Evolutionary conservation across 2,888 invertebrate species (phyloP), one percentile per base, ranked within the genome.

Genomic region (Plebejus melissa): DNA sequence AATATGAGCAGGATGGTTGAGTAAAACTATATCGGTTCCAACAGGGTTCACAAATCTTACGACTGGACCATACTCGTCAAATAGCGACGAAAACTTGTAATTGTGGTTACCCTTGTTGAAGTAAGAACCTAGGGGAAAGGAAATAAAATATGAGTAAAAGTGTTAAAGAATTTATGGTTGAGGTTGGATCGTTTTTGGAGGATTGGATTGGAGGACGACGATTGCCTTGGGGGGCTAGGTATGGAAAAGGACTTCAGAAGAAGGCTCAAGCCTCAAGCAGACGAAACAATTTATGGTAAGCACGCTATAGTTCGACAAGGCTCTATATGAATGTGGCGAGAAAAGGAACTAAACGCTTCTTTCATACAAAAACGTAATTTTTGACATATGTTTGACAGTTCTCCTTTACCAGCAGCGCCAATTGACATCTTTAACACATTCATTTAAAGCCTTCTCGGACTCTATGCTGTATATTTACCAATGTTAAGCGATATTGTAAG

Each of bases 41-140:
- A 96, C 90, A 0, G 95, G 95, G 41, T 95, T 95, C 36, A 95
- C 94, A 74, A 96, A 91, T 74, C 96, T 94, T 9, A 96, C 95
- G 2, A 96, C 94, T 0, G 96, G 95, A 0, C 96, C 96, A 79
- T 96, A 96, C 78, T 92, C 88, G 74, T 93, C 91, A 78, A 93
- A 94, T 1, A 94, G 82, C 5, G 82, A 80, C 0, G 93, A 87
- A 4, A 92, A 81, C 77, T 85, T 87, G 78, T 85, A 87, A 38
- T 87, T 38, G 0, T 89, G 86, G 74, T 86, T 89, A 76, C 84
- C 86, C 9, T 84, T 84, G 74, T 82, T 85, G 16, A 89, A 76
- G 75, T 85, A 87, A 7, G 87, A 81, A 16, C 87, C 92, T 93
- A 22, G 22, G 80, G 50, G 81, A 81, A 77, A 69, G 41, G 75